Percentiles rank a stretch among this genome's conserved stretches.
Conservation (phyloP, 2,113 vertebrate species). For the Nycticryphes semicollaris region DNA sequence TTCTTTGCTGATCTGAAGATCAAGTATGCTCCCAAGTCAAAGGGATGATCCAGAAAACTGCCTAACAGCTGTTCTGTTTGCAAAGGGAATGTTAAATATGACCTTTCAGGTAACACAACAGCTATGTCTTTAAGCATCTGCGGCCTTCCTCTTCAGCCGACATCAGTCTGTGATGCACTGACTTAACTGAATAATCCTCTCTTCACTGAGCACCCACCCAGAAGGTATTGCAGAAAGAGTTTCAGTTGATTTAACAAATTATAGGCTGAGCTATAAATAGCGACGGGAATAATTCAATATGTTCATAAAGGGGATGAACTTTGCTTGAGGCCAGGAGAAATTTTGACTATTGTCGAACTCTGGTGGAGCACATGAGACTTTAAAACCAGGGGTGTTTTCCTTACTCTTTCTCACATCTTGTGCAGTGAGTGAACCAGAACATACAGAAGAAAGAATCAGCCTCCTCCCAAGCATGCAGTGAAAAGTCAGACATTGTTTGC, state of each 20-base stretch:
- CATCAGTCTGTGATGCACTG: neutral
- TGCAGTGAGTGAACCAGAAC: neutral
- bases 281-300: neutral
- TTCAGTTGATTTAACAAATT: slow-evolving; percentile 28
- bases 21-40: neutral
- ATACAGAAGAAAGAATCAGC: neutral
- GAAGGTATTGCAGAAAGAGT: neutral
- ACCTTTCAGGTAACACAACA: neutral
- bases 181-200: neutral
- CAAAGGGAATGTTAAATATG: neutral
- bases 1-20: neutral
- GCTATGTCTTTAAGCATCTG: neutral
- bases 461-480: neutral
- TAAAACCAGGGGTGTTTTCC: neutral
- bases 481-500: neutral
- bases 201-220: neutral
- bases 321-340: slow-evolving; percentile 43
- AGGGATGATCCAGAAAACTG: neutral
- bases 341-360: neutral
- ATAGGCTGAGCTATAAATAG: slow-evolving; percentile 33
- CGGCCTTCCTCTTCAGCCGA: neutral
- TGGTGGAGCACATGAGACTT: neutral
- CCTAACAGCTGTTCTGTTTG: neutral
- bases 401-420: neutral
- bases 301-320: neutral